phyloP scores from a whole-genome alignment of 2,888 invertebrate genomes.

The Vesta saturnalis region DNA sequence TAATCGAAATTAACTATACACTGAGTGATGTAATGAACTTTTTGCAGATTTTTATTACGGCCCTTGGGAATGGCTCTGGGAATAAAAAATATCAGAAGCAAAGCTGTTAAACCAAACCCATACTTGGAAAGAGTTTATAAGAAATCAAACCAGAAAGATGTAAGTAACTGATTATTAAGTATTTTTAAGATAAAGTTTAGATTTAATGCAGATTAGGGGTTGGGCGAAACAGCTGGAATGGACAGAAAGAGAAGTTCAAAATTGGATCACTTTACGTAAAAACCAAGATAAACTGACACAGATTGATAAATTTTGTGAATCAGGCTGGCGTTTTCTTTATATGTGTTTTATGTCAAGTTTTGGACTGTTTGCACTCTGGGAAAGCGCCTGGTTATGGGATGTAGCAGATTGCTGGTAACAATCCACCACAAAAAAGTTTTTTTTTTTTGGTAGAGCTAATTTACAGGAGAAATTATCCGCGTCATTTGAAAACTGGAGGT shows the following conservation, averaged over 20 bases:
- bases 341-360: conserved; percentile 81
- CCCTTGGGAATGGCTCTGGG: conserved; percentile 84
- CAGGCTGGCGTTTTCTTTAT: conserved; percentile 90
- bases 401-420: conserved; percentile 84
- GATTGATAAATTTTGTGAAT: conserved; percentile 91
- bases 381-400: conserved; percentile 94
- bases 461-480: conserved; percentile 63
- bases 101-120: conserved; percentile 63
- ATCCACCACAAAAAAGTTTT: conserved; percentile 28
- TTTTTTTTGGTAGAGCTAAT: background rate
- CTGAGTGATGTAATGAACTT: conserved; percentile 4
- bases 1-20: conserved; percentile 52
- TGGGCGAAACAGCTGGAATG: conserved; percentile 86
- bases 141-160: conserved; percentile 83
- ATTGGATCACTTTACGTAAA: conserved; percentile 70
- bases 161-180: conserved; percentile 2
- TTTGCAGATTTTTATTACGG: conserved; percentile 78
- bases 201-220: conserved; percentile 62
- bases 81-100: conserved; percentile 77
- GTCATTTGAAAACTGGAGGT: conserved; percentile 80
- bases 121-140: conserved; percentile 79
- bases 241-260: conserved; percentile 89
- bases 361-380: conserved; percentile 85
- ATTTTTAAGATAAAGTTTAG: background rate
- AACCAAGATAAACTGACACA: conserved; percentile 88